Percentiles rank a stretch among this genome's conserved stretches.
Evolutionary conservation across 2,797 vertebrate genomes (phyloP).

Genomic region (Smutsia gigantea): DNA sequence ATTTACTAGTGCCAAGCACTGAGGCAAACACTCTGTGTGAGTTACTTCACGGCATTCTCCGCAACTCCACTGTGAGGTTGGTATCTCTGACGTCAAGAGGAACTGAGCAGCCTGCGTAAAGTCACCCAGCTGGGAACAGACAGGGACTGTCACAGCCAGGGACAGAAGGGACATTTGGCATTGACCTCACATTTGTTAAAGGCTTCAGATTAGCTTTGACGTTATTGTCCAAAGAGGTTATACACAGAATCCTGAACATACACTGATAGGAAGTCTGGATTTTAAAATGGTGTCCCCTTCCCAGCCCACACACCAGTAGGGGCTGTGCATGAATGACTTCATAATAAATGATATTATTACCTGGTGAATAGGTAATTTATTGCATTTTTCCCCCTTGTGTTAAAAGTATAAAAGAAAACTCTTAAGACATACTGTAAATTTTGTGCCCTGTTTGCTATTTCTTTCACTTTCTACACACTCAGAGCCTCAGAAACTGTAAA

Average conservation of each 20-base stretch:
- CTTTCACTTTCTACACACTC: not conserved
- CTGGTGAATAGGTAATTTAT: not conserved
- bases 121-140: conserved; percentile 5
- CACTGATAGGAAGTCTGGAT: not conserved
- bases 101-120: conserved; percentile 2
- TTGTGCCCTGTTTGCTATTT: not conserved
- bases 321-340: not conserved
- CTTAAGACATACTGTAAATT: conserved; percentile 5
- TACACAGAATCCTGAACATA: not conserved
- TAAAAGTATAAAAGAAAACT: conserved; percentile 18
- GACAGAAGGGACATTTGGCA: conserved; percentile 48
- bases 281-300: not conserved
- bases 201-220: conserved; percentile 47
- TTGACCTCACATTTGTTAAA: not conserved
- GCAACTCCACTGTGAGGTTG: not conserved
- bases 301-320: not conserved
- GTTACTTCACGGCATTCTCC: not conserved
- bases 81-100: not conserved
- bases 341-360: not conserved
- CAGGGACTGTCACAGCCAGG: conserved; percentile 27
- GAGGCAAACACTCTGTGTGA: not conserved
- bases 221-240: not conserved
- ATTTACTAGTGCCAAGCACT: not conserved
- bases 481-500: not conserved
- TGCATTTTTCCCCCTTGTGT: not conserved